A percentile compares a stretch with the other conserved stretches of the same genome.
phyloP scores from a whole-genome alignment of 2,888 invertebrate genomes.

The Pteria penguin region DNA sequence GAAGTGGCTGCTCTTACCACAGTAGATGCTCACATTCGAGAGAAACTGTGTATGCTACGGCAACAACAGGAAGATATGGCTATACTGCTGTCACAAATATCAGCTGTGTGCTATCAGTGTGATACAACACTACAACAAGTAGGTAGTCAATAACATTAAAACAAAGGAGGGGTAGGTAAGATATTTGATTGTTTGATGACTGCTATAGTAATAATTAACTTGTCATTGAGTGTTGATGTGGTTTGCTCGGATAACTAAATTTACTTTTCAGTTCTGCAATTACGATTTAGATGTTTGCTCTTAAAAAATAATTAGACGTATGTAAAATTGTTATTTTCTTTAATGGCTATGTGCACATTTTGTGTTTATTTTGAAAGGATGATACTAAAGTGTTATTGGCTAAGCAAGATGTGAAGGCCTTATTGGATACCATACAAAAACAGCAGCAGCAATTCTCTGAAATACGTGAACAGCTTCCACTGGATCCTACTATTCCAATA shows the following conservation, averaged over 20 bases:
- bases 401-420: conserved; percentile 81
- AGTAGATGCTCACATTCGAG: conserved; percentile 83
- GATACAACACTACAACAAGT: conserved; percentile 82
- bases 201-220: no score
- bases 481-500: conserved; percentile 83
- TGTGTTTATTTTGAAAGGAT: conserved; percentile 75
- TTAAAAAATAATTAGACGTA: no score
- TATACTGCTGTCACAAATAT: conserved; percentile 81
- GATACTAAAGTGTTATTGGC: conserved; percentile 82
- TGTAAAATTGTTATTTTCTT: no score
- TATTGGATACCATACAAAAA: conserved; percentile 82
- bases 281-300: no score
- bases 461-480: conserved; percentile 82
- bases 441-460: conserved; percentile 83
- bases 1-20: conserved; percentile 82
- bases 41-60: conserved; percentile 82
- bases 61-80: conserved; percentile 83
- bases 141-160: no score
- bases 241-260: no score
- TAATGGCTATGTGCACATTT: no score
- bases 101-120: conserved; percentile 83
- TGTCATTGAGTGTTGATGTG: no score
- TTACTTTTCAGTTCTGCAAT: no score
- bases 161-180: no score
- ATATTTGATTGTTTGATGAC: no score